Conservation (phyloP, 1,140 invertebrate genomes). For the Achroia grisella region DNA sequence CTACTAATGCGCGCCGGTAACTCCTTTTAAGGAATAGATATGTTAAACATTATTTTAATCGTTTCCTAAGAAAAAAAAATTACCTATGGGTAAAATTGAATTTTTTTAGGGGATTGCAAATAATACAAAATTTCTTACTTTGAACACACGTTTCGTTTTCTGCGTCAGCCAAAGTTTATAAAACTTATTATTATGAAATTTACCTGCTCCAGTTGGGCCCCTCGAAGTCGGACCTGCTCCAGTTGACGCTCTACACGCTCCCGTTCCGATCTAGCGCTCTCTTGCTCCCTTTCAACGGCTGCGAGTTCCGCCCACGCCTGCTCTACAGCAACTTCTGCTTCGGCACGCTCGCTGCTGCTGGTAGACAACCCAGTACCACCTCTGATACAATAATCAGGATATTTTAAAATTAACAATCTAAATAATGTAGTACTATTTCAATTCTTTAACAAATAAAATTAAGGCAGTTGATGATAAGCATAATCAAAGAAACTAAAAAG, state of each 20-base stretch:
- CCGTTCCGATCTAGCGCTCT: slow-evolving; percentile 84
- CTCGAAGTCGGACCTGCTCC: slow-evolving; percentile 82
- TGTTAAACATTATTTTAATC: too few relatives aligned
- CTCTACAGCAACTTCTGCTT: slow-evolving; percentile 83
- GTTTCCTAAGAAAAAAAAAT: too few relatives aligned
- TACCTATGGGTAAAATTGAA: too few relatives aligned
- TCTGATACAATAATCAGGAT: slow-evolving; percentile 12
- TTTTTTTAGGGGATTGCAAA: too few relatives aligned
- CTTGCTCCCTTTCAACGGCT: slow-evolving; percentile 89
- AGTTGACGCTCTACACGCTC: slow-evolving; percentile 85
- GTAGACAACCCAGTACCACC: slow-evolving; percentile 37
- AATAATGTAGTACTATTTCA: too few relatives aligned
- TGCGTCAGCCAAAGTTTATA: too few relatives aligned
- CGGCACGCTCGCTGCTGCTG: slow-evolving; percentile 55
- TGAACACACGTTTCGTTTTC: not conserved
- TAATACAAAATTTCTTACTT: not conserved
- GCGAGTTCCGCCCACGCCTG: slow-evolving; percentile 89
- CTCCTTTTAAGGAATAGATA: too few relatives aligned
- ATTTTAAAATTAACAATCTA: too few relatives aligned
- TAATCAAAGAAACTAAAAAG: too few relatives aligned
- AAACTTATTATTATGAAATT: too few relatives aligned
- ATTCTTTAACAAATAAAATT: too few relatives aligned
- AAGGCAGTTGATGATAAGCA: too few relatives aligned
- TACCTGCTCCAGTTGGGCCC: slow-evolving; percentile 88
- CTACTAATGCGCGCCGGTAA: slow-evolving; percentile 87